Base-by-base conservation (phyloP, 1,140 invertebrate genomes). In the Argopecten irradians region DNA sequence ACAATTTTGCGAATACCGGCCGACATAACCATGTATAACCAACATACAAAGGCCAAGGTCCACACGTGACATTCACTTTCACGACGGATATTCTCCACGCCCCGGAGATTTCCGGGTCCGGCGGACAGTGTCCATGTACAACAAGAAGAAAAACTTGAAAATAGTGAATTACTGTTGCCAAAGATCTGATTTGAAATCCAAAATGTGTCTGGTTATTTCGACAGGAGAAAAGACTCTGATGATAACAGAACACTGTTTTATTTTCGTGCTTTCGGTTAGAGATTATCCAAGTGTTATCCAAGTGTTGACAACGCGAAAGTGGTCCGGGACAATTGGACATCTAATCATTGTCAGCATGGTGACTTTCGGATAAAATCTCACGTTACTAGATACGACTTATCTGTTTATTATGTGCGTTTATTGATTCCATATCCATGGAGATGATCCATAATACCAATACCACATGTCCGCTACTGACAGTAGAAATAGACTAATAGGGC, bases 91-190 rank as follows among this genome's bases (percentile, higher is more conserved):
- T 35, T 84, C 87, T 39, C 28, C 88, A 28, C 46, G 82, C 19
- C 35, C 46, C 16, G 34, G 34, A 19, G 83, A 88, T 13, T 43
- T 43, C 36, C 86, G 83, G 28, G 87, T 92, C 2, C 86, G 91
- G 28, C 84, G 89, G 36, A 88, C 89, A 33, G 89, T 90, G 84
- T 92, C 91, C 19, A 92, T 92, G 91, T 92, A 92, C n/a, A 92
- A 89, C 16, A 71, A 71, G 22, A 28, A 71, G n/a, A 71, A 71
- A 55, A 55, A 55, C 7, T n/a, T n/a, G 7, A 5, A 71, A 28
- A 71, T 71, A n/a, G 55, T 71, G 55, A 71, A n/a, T n/a, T 28
- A 71, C 22, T 71, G 55, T 71, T 71, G 55, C 55, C 55, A 71
- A 71, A 71, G 55, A 71, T 71, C 55, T 71, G n/a, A 22, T 71